Base-by-base conservation (phyloP, 2,797 vertebrate genomes). In the Lemur catta region DNA sequence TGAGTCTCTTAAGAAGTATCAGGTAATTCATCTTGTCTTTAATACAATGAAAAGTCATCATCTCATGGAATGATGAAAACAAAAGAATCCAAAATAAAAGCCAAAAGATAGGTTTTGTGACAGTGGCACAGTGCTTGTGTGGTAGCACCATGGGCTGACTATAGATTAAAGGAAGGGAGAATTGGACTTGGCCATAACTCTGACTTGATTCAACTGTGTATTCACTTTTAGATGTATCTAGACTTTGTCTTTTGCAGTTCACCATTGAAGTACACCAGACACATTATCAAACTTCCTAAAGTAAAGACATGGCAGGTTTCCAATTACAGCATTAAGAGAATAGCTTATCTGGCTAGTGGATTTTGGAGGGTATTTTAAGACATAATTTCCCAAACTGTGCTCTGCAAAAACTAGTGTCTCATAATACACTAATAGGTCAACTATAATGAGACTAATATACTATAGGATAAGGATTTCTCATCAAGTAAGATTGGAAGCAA, bases 21-120 rank as follows among this genome's bases (percentile, higher is more conserved):
- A 85, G 24, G 33, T 52, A 94, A 88, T 81, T 87, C 67, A 93
- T 38, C n/a, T 92, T 46, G 38, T 82, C 67, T 82, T 86, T 69
- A 93, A 93, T 24, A 69, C 35, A 94, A 72, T 18, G 38, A 80
- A 94, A 94, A 89, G 22, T 43, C 46, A 93, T 63, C 59, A 94
- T 71, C 35, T 88, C 35, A 75, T 67, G 24, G 28, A 82, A 84
- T 33, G 87, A 90, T 50, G 59, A 92, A 95, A 96, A 90, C 35
- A 84, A 92, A 95, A 79, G 12, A 80, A 79, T 90, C 33, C 18
- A 84, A 74, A 80, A 67, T 72, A 89, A 93, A 95, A 89, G 17
- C 43, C 63, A 92, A 41, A 55, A 92, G 46, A 92, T 13, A 82
- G 20, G 28, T 78, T 89, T 82, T 91, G 46, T 82, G n/a, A 28